Conservation (phyloP, 2,888 invertebrate species). For the Netelia fuscicornis region DNA sequence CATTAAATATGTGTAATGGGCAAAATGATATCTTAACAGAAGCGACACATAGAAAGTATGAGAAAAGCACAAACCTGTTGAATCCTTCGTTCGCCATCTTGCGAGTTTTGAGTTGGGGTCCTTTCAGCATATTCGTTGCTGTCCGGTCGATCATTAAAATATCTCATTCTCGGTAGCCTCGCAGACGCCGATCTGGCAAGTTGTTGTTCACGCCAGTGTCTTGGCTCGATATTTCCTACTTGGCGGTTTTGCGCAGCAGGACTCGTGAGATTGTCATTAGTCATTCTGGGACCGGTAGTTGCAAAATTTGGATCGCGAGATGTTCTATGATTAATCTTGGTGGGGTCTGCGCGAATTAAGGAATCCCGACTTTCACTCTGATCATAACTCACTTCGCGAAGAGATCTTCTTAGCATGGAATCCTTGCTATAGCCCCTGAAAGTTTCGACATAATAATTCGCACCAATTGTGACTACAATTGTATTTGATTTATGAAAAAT, state of each 20-base stretch:
- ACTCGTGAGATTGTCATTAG: conserved; percentile 66
- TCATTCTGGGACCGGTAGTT: conserved; percentile 72
- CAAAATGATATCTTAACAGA: no score
- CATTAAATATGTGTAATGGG: no score
- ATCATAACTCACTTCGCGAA: conserved; percentile 79
- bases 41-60: neutral
- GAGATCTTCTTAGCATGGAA: conserved; percentile 78
- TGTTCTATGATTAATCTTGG: conserved; percentile 75
- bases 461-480: no score
- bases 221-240: conserved; percentile 68
- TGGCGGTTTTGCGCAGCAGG: conserved; percentile 72
- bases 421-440: conserved; percentile 74
- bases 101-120: conserved; percentile 81
- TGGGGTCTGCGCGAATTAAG: conserved; percentile 74
- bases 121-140: conserved; percentile 84
- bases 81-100: conserved; percentile 92
- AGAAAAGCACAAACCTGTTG: conserved; percentile 86
- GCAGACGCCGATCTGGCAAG: conserved; percentile 95
- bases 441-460: neutral
- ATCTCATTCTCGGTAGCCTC: conserved; percentile 88
- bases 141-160: conserved; percentile 83
- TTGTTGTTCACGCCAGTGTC: conserved; percentile 84
- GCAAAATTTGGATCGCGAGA: conserved; percentile 76
- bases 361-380: conserved; percentile 68
- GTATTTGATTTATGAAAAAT: neutral